phyloP scores from a whole-genome alignment of 1,140 invertebrate species.

The Drosophila sechellia region DNA sequence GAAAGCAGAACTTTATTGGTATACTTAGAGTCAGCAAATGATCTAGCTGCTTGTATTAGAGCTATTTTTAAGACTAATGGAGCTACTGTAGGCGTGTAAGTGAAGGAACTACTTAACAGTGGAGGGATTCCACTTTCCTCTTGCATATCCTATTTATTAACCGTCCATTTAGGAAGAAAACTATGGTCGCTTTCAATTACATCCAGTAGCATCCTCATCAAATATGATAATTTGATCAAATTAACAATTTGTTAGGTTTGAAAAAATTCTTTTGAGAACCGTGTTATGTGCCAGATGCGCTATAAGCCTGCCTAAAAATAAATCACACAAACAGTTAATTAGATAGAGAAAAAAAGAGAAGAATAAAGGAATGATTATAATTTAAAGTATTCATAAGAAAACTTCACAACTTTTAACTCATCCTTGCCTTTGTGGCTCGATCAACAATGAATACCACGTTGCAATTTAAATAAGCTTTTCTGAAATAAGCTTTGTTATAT shows the following conservation, averaged over 20 bases:
- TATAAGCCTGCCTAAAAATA: conserved; percentile 7
- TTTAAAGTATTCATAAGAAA: neutral
- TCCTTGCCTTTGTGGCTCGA: too few species aligned
- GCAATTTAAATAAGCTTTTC: too few species aligned
- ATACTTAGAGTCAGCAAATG: neutral
- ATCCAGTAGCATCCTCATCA: neutral
- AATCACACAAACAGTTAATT: neutral
- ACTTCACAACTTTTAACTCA: too few species aligned
- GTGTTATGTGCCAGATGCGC: conserved; percentile 11
- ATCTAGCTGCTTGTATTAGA: neutral
- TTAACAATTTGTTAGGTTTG: neutral
- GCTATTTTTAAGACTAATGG: conserved; percentile 29
- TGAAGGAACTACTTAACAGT: conserved; percentile 72
- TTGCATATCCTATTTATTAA: conserved; percentile 65
- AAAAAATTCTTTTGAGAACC: neutral
- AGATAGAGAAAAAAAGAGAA: neutral
- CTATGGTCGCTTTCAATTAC: neutral
- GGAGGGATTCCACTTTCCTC: conserved; percentile 45
- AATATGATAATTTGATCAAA: neutral
- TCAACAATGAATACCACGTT: too few species aligned
- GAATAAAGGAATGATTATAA: neutral
- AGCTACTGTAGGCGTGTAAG: conserved; percentile 38
- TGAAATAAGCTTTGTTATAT: too few species aligned
- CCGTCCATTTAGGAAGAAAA: conserved; percentile 16
- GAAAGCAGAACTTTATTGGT: conserved; percentile 4